phyloP scores from a whole-genome alignment of 2,113 vertebrate genomes.

The Rhizomys pruinosus region DNA sequence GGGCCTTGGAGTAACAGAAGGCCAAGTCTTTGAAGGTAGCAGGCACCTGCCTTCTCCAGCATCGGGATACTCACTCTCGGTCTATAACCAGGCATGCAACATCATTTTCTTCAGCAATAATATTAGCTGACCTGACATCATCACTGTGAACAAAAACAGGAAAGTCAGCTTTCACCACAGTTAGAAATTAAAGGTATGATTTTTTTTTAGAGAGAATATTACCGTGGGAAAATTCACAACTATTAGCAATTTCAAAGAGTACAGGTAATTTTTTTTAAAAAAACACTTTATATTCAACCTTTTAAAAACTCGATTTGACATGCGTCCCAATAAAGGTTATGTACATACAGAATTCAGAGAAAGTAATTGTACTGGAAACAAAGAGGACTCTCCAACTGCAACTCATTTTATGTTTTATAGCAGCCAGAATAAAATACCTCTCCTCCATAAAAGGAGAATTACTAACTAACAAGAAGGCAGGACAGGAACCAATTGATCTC shows the following conservation, averaged over 20 bases:
- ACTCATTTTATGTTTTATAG: not conserved
- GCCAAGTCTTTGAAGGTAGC: constrained; percentile 31
- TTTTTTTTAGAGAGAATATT: not conserved
- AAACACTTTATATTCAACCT: not conserved
- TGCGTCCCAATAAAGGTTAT: not conserved
- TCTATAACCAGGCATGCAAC: constrained; percentile 95
- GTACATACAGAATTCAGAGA: not conserved
- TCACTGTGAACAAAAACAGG: constrained; percentile 87
- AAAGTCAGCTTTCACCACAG: constrained; percentile 26
- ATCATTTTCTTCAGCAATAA: constrained; percentile 92
- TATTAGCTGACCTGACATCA: constrained; percentile 95
- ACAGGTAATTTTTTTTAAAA: not conserved
- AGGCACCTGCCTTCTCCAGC: not conserved
- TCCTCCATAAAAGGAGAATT: not conserved
- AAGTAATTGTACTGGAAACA: not conserved
- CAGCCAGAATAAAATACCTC: not conserved
- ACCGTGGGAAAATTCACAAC: not conserved
- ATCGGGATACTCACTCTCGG: constrained; percentile 91
- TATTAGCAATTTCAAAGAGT: not conserved
- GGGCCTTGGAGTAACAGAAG: constrained; percentile 31
- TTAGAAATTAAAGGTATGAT: constrained; percentile 24
- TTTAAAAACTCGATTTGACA: constrained; percentile 19
- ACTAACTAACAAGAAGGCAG: constrained; percentile 27
- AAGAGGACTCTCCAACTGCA: not conserved
- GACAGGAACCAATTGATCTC: not conserved